Percentiles rank a stretch among this genome's conserved stretches.
These are phyloP conservation scores for Trachemys scripta DNA, from an alignment of 2,113 vertebrate genomes.

Conservation along the genomic window DNA sequence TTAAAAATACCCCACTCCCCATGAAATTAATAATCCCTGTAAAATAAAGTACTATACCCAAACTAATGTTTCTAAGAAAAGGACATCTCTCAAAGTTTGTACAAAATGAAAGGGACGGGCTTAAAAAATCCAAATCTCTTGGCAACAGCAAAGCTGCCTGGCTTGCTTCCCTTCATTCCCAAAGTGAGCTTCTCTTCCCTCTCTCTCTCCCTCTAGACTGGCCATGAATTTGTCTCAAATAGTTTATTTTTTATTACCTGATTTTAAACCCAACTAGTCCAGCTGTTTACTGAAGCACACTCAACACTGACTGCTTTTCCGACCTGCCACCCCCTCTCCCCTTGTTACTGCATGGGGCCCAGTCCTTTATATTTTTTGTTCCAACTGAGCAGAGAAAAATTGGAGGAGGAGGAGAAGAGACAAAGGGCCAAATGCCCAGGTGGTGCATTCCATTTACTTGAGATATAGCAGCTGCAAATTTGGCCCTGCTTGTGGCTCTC, in stretches of 20 bases:
- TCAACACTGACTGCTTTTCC: slow-evolving; percentile 51
- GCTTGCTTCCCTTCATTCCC: slow-evolving; percentile 43
- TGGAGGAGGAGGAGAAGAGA: background rate
- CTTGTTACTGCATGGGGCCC: background rate
- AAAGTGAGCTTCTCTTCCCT: slow-evolving; percentile 11
- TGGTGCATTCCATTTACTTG: background rate
- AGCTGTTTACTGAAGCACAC: slow-evolving; percentile 49
- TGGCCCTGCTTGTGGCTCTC: background rate
- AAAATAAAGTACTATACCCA: background rate
- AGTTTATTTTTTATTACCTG: slow-evolving; percentile 13
- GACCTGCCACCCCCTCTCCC: background rate
- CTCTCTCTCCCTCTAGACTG: background rate
- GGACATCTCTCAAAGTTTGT: background rate
- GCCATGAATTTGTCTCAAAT: slow-evolving; percentile 48
- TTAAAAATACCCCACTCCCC: too few relatives aligned
- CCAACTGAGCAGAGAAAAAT: background rate
- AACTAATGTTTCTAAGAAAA: background rate
- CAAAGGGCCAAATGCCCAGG: background rate
- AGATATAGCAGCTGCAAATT: background rate
- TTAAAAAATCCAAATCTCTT: background rate
- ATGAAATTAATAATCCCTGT: too few relatives aligned
- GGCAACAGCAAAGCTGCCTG: background rate
- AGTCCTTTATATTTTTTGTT: background rate
- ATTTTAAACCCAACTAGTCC: slow-evolving; percentile 16
- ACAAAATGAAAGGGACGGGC: background rate